phyloP scores from a whole-genome alignment of 1,140 invertebrate species.

The Saxidomus purpurata region DNA sequence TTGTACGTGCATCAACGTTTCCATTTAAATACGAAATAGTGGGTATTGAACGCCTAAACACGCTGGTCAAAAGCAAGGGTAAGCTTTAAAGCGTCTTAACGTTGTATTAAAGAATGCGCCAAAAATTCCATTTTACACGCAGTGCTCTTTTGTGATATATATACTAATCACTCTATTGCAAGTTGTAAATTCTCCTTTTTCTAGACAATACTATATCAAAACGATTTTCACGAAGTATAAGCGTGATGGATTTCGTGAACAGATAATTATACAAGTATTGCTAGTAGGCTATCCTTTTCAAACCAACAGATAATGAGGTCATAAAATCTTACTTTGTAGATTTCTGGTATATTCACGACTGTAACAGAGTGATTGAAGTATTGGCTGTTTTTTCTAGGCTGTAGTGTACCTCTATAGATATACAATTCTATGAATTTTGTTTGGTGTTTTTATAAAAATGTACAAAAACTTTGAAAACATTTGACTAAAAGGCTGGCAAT shows the following conservation, averaged over 20 bases:
- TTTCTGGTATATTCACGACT: background rate
- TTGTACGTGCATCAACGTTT: conserved; percentile 8
- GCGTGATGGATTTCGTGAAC: conserved; percentile 7
- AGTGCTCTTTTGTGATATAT: conserved; percentile 5
- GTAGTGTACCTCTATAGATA: background rate
- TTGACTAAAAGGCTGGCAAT: too few relatives aligned
- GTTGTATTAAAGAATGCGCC: conserved; percentile 47
- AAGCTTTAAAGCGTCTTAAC: background rate
- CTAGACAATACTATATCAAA: background rate
- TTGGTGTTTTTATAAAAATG: too few relatives aligned
- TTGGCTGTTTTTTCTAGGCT: background rate
- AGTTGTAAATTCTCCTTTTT: background rate
- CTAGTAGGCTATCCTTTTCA: background rate
- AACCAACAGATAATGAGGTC: conserved; percentile 35
- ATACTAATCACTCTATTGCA: conserved; percentile 20
- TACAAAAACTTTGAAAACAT: too few relatives aligned
- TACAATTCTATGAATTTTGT: too few relatives aligned
- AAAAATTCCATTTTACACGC: conserved; percentile 8
- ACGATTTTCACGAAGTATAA: background rate
- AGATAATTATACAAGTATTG: background rate
- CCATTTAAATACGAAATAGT: background rate
- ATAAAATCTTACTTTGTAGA: conserved; percentile 22
- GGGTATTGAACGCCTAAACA: background rate
- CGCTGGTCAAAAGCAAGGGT: conserved; percentile 52
- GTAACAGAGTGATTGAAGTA: background rate